These are phyloP conservation scores for Philaenus spumarius DNA, from an alignment of 1,140 invertebrate species.

Conservation along the genomic window DNA sequence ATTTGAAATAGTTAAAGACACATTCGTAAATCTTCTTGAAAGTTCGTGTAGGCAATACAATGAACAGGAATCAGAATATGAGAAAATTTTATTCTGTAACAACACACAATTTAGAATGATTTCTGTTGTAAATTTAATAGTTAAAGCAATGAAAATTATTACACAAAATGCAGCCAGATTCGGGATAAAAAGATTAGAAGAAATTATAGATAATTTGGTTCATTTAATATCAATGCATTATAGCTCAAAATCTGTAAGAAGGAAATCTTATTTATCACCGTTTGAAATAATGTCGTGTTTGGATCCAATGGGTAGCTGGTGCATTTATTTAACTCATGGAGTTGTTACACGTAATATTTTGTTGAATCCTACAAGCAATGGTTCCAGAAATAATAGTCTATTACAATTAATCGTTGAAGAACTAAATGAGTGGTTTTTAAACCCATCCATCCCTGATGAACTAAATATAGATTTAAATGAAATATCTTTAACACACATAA, in stretches of 20 bases:
- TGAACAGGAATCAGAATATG: neutral
- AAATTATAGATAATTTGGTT: neutral
- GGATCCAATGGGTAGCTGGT: neutral
- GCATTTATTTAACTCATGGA: neutral
- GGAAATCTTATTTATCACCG: neutral
- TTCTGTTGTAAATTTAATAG: neutral
- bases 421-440: no score
- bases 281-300: neutral
- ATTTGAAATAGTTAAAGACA: neutral
- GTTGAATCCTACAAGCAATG: no score
- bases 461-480: no score
- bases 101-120: neutral
- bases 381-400: no score
- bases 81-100: neutral
- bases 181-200: neutral
- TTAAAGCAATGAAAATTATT: neutral
- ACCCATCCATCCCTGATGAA: no score
- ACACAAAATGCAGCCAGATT: constrained; percentile 2
- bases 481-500: no score
- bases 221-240: neutral
- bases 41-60: neutral
- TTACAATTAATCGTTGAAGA: no score
- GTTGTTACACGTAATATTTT: no score
- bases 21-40: neutral
- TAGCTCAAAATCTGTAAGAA: neutral